These are phyloP conservation scores for Anguilla anguilla DNA, from an alignment of 2,797 vertebrate species.

Conservation along the genomic window DNA sequence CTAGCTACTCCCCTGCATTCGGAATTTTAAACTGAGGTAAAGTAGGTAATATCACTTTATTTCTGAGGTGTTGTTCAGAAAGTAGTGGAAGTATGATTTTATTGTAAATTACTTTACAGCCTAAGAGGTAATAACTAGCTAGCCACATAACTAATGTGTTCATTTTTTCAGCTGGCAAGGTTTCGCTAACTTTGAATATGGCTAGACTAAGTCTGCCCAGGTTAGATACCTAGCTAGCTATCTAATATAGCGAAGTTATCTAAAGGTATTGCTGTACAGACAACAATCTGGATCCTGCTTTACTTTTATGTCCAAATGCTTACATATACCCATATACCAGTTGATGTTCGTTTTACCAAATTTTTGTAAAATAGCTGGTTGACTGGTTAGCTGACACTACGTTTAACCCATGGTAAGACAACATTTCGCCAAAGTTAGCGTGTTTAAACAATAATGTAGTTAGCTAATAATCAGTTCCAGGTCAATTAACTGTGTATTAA, in stretches of 20 bases:
- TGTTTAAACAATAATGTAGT: too few species aligned
- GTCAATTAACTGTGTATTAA: not conserved
- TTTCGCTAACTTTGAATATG: not conserved
- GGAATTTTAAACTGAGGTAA: not conserved
- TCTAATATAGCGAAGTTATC: not conserved
- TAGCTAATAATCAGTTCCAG: not conserved
- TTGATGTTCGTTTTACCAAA: too few species aligned
- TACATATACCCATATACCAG: too few species aligned
- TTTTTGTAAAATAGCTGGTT: not conserved
- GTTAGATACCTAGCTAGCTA: not conserved
- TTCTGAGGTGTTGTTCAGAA: not conserved
- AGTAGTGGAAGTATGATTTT: not conserved
- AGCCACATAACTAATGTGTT: not conserved
- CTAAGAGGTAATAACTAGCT: not conserved
- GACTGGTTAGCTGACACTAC: not conserved
- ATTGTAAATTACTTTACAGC: not conserved
- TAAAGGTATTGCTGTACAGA: not conserved
- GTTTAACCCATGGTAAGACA: not conserved
- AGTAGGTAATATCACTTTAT: not conserved
- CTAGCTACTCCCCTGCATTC: not conserved
- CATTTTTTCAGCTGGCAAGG: not conserved
- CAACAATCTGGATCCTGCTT: not conserved
- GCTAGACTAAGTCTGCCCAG: not conserved
- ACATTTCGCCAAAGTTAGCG: too few species aligned
- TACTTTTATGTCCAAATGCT: too few species aligned